These are phyloP conservation scores for Allolobophora icterica DNA, from an alignment of 2,888 invertebrate genomes.

Conservation along the genomic window DNA sequence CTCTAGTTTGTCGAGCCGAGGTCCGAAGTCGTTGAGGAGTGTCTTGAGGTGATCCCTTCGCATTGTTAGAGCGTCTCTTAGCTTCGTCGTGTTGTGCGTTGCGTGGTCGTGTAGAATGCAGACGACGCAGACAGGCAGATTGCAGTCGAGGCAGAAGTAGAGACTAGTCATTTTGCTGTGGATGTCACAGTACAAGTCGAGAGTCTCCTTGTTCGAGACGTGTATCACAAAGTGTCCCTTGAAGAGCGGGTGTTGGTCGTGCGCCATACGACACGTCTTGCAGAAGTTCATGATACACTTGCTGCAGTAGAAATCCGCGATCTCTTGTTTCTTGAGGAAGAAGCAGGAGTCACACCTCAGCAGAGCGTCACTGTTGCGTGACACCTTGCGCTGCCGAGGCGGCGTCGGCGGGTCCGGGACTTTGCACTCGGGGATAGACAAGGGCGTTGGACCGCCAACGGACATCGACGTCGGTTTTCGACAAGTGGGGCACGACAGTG, in stretches of 20 bases:
- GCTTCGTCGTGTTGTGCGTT: conserved; percentile 36
- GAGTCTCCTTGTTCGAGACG: conserved; percentile 43
- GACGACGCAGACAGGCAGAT: conserved; percentile 40
- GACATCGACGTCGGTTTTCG: conserved; percentile 9
- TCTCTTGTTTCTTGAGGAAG: not conserved
- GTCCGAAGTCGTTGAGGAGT: conserved; percentile 41
- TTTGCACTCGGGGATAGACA: not conserved
- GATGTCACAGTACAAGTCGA: conserved; percentile 39
- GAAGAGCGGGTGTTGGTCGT: conserved; percentile 42
- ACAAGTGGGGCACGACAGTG: conserved; percentile 34
- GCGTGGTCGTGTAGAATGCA: conserved; percentile 43
- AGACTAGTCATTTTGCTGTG: conserved; percentile 41
- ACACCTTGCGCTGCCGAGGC: not conserved
- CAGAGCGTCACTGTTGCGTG: conserved; percentile 26
- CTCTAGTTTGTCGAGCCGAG: conserved; percentile 40
- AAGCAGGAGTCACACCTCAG: conserved; percentile 5
- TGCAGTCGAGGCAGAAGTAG: conserved; percentile 46
- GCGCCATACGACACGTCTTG: conserved; percentile 38
- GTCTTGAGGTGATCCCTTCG: conserved; percentile 43
- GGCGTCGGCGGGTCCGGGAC: not conserved
- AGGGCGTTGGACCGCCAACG: conserved; percentile 1
- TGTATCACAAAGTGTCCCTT: conserved; percentile 43
- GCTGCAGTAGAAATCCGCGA: conserved; percentile 45
- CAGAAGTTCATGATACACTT: conserved; percentile 47
- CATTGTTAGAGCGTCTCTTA: conserved; percentile 42